These are phyloP conservation scores for Drosophila phalerata DNA, from an alignment of 2,888 invertebrate genomes.

Conservation along the genomic window DNA sequence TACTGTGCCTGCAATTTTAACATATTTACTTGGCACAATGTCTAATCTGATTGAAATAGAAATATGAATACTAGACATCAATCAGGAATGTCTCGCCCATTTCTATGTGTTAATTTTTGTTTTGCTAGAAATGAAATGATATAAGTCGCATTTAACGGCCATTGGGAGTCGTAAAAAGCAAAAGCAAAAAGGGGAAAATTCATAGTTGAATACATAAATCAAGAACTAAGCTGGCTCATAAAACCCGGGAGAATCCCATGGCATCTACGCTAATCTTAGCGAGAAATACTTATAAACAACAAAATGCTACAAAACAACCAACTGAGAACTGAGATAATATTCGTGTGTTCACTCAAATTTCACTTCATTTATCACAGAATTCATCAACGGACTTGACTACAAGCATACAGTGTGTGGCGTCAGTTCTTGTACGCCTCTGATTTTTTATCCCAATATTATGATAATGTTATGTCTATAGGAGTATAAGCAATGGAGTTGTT, in stretches of 20 bases:
- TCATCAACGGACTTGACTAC: slow-evolving; percentile 46
- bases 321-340: slow-evolving; percentile 34
- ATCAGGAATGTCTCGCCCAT: background rate
- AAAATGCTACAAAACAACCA: slow-evolving; percentile 9
- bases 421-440: slow-evolving; percentile 3
- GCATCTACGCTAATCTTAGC: slow-evolving; percentile 1
- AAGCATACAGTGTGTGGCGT: slow-evolving; percentile 3
- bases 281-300: slow-evolving; percentile 7
- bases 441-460: background rate
- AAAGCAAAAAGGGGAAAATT: slow-evolving; percentile 1
- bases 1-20: background rate
- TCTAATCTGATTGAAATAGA: background rate
- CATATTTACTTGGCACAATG: background rate
- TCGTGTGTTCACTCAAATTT: slow-evolving; percentile 55
- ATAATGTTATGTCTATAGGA: background rate
- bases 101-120: slow-evolving; percentile 5
- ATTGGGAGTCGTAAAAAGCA: slow-evolving; percentile 17
- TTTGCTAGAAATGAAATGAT: background rate
- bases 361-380: slow-evolving; percentile 65
- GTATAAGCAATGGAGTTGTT: background rate
- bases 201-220: slow-evolving; percentile 11
- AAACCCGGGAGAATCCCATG: slow-evolving; percentile 18
- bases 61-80: slow-evolving; percentile 5
- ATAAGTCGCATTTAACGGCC: slow-evolving; percentile 10
- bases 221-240: slow-evolving; percentile 20